Percentiles rank a stretch among this genome's conserved stretches.
These are phyloP conservation scores for Sceloporus undulatus DNA, from an alignment of 2,113 vertebrate species.

Conservation along the genomic window DNA sequence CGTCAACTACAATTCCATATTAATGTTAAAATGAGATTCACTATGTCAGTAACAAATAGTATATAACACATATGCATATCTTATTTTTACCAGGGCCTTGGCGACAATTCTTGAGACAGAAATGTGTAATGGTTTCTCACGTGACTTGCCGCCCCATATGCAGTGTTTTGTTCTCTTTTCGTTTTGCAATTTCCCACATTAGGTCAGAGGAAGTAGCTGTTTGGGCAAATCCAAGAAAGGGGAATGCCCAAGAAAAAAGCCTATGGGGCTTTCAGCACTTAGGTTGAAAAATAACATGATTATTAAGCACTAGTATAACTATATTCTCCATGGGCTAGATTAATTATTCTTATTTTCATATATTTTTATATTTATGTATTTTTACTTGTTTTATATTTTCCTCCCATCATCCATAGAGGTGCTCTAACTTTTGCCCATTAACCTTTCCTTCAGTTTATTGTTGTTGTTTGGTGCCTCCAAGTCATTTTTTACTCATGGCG, in stretches of 20 bases:
- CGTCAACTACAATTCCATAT: accelerated
- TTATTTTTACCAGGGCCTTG: slow-evolving; percentile 28
- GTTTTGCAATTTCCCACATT: slow-evolving; percentile 50
- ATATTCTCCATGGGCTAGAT: too few species aligned
- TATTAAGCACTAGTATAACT: too few species aligned
- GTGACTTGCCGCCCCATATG: slow-evolving; percentile 49
- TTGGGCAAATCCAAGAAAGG: slow-evolving; percentile 42
- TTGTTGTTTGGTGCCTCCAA: too few species aligned
- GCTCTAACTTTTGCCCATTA: background rate
- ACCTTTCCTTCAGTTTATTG: background rate
- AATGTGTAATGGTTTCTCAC: slow-evolving; percentile 31
- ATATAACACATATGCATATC: background rate
- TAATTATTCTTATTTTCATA: too few species aligned
- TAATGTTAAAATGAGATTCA: accelerated
- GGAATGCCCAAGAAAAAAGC: slow-evolving; percentile 29
- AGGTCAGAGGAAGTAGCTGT: slow-evolving; percentile 59
- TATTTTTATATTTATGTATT: too few species aligned
- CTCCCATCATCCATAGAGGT: background rate
- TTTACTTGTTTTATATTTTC: background rate
- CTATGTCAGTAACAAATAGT: accelerated
- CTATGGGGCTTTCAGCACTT: too few species aligned
- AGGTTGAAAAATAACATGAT: too few species aligned
- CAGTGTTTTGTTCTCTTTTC: slow-evolving; percentile 47
- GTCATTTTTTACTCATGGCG: too few species aligned
- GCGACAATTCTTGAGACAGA: slow-evolving; percentile 38